These are phyloP conservation scores for Neosilurus mollespiculum DNA, from an alignment of 2,797 vertebrate genomes.

Conservation along the genomic window DNA sequence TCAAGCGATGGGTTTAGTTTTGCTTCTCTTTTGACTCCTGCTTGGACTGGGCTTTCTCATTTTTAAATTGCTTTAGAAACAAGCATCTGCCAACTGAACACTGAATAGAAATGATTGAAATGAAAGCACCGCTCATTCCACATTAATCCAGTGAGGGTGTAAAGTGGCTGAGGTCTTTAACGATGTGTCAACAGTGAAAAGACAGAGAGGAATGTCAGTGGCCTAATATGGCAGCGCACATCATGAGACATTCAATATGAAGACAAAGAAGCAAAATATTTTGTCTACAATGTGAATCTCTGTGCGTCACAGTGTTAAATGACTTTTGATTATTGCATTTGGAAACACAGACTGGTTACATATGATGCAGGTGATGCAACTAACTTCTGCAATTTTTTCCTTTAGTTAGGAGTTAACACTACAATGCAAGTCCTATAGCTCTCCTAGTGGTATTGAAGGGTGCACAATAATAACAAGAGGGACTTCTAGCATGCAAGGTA, in stretches of 20 bases:
- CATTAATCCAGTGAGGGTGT: background rate
- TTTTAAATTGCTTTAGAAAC: background rate
- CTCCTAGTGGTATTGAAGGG: background rate
- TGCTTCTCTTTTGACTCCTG: constrained; percentile 2
- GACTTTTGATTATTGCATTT: background rate
- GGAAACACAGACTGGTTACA: background rate
- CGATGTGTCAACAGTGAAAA: background rate
- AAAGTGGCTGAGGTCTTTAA: background rate
- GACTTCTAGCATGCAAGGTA: too few species aligned
- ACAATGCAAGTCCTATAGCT: background rate
- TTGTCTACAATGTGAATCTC: background rate
- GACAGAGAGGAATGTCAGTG: background rate
- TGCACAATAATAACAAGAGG: too few species aligned
- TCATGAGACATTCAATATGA: background rate
- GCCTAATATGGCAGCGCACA: background rate
- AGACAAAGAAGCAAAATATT: background rate
- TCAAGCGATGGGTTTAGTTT: background rate
- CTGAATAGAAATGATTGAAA: background rate
- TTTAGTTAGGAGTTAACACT: background rate
- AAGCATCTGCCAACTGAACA: background rate
- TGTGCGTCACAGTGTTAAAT: background rate
- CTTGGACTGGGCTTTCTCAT: background rate
- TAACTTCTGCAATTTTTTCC: background rate
- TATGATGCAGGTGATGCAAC: background rate
- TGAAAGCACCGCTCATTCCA: background rate